Percentiles rank a stretch among this genome's conserved stretches.
phyloP scores from a whole-genome alignment of 2,797 vertebrate species.

The Sebastes diaconus region DNA sequence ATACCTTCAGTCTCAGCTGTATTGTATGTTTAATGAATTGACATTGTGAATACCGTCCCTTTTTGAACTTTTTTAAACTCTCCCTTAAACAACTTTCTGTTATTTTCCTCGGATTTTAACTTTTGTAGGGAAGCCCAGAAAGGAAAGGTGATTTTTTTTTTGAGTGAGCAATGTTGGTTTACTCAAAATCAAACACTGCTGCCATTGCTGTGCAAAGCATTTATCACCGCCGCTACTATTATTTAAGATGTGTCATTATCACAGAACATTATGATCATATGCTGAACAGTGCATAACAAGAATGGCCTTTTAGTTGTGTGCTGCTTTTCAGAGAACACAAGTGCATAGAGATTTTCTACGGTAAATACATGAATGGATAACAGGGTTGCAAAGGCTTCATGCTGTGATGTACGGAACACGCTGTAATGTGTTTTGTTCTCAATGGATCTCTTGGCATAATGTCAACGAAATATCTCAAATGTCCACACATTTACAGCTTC shows the following conservation, averaged over 20 bases:
- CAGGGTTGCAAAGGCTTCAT: neutral
- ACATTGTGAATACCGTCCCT: neutral
- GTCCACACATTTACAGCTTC: neutral
- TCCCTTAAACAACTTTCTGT: neutral
- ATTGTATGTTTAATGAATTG: neutral
- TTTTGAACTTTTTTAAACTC: neutral
- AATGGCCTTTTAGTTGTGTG: neutral
- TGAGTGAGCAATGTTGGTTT: neutral
- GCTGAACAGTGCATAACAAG: neutral
- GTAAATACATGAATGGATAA: neutral
- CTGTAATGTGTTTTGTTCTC: neutral
- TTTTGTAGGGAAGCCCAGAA: neutral
- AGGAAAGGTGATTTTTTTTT: neutral
- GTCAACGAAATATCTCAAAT: neutral
- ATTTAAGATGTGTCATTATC: neutral
- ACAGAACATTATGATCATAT: neutral
- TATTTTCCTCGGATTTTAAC: neutral
- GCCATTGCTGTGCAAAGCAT: neutral
- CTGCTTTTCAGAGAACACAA: neutral
- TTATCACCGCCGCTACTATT: neutral
- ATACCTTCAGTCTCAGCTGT: too few relatives aligned
- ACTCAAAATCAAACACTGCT: neutral
- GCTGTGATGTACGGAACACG: neutral
- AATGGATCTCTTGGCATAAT: neutral
- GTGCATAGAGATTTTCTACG: neutral